Evolutionary conservation across 2,888 invertebrate species (phyloP), one percentile per base, ranked within the genome.

Genomic region (Hecatera dysodea): DNA sequence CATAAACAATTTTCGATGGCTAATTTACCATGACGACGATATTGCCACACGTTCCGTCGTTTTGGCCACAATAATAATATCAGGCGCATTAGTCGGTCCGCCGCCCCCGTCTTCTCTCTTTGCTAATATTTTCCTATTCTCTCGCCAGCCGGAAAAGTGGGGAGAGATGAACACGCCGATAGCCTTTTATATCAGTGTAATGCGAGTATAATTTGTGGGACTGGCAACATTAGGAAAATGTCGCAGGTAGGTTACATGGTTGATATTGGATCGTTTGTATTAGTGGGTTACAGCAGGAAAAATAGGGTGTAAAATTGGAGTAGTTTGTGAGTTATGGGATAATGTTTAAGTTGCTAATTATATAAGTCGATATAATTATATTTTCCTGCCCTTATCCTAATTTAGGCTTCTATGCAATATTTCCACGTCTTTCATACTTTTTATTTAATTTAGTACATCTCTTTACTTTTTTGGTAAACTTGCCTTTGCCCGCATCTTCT

Each of bases 21-120:
- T 88, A 90, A 89, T 89, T 89, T 83, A 85, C 87, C 85, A 81
- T 74, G 82, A 78, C 82, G 72, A 78, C 82, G 81, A 87, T 87
- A 87, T 86, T 86, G 85, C 75, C 79, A 80, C 88, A 91, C 87
- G 87, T 91, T 90, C 90, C 90, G 88, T 88, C 90, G 85, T 90
- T 93, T 93, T 89, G 87, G 87, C 88, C 88, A 87, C 90, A 89
- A 90, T 91, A 91, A 93, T 91, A 93, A 90, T 89, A 91, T 90
- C 86, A 88, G 85, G 86, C 87, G 88, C 90, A 92, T 94, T 92
- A 93, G 85, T 81, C 91, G 91, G 86, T 84, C 88, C 89, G 85
- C 88, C 91, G 88, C 92, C 93, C 93, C 86, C 90, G 86, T 82
- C 86, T 71, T 72, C 27, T 72, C 71, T 71, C 72, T 87, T 88